Base-by-base conservation (phyloP, 2,797 vertebrate species). In the Arctocebus calabarensis region DNA sequence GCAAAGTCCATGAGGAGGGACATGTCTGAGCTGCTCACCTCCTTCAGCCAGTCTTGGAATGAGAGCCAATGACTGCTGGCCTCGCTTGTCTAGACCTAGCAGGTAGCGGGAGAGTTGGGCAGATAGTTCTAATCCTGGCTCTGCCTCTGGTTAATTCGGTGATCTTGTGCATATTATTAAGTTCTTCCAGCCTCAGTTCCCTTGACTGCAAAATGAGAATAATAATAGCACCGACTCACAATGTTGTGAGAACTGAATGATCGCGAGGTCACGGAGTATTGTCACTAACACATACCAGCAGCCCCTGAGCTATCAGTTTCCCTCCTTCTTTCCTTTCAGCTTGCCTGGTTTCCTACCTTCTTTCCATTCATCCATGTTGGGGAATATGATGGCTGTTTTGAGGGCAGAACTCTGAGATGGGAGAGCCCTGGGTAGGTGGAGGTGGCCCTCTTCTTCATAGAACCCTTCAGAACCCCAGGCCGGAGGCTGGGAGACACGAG, bases 131-230 rank as follows among this genome's bases (percentile, higher is more conserved):
- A 48, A 88, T 32, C 40, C 57, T 27, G 64, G 83, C 40, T 74
- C 62, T 71, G 83, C 34, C 22, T 22, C 83, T 78, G 59, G 57
- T 7, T 37, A 66, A 68, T 64, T 37, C 4, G 84, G 70, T 74
- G 84, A 91, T 40, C n/a, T 11, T 57, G 43, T 77, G 11, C 22
- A 27, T 29, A 5, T 66, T 40, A 52, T 40, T 86, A 48, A 75
- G 43, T 59, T 81, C 88, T 89, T 77, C 61, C 22, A n/a, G 88
- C 19, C 77, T 94, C 88, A 73, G 88, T 91, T 85, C 88, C 84
- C 32, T 92, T 68, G 48, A 81, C 45, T 57, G 2, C 64, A 68
- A 91, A 86, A 40, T 34, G 79, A 45, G 88, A 84, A 23, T 81
- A 57, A 52, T 48, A 52, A 45, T 52, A 34, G 37, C 12, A 19